phyloP scores from a whole-genome alignment of 2,113 vertebrate species.

The Empidonax alnorum region DNA sequence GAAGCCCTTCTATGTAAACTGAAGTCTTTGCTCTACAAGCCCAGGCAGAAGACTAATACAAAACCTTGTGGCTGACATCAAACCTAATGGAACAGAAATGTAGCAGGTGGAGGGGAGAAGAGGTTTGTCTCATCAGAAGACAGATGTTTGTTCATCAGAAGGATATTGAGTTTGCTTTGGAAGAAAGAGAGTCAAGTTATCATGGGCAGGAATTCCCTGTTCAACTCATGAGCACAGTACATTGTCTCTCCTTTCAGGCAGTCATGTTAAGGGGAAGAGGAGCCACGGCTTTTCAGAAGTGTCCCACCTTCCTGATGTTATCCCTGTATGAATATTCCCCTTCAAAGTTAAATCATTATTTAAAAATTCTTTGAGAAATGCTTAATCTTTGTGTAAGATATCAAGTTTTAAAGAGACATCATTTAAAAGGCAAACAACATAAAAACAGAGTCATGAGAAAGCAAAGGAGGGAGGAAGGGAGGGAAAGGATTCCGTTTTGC shows the following conservation, averaged over 20 bases:
- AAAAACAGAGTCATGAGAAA: not conserved
- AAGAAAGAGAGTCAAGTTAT: not conserved
- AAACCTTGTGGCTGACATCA: not conserved
- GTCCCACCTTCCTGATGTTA: not conserved
- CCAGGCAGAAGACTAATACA: not conserved
- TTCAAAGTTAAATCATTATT: not conserved
- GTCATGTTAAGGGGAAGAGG: not conserved
- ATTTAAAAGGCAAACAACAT: not conserved
- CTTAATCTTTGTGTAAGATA: not conserved
- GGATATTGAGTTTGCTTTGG: not conserved
- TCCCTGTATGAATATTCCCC: not conserved
- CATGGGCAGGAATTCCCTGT: not conserved
- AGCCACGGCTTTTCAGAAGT: not conserved
- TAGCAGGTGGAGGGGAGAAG: not conserved
- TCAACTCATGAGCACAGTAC: rapidly evolving
- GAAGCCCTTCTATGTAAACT: not conserved
- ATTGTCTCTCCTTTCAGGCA: not conserved
- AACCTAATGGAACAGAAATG: not conserved
- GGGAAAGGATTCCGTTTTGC: not conserved
- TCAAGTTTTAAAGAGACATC: not conserved
- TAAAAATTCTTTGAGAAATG: not conserved
- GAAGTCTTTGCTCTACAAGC: not conserved
- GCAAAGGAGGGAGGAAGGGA: not conserved
- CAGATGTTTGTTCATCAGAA: not conserved
- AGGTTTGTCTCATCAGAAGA: not conserved